Base-by-base conservation (phyloP, 2,888 invertebrate species). In the Micoletzkya japonica region DNA sequence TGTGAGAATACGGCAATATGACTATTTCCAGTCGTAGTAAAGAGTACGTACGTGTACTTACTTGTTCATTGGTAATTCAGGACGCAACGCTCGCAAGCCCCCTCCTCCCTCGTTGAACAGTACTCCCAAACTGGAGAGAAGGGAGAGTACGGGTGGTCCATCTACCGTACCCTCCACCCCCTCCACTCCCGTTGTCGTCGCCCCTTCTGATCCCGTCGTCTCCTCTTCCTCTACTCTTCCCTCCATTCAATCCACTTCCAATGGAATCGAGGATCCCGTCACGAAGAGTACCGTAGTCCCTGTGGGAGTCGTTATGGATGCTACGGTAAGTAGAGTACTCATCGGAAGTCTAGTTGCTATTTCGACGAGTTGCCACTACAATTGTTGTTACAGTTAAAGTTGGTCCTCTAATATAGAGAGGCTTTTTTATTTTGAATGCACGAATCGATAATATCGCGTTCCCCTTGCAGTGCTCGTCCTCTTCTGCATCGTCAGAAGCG, bases 281-380 rank as follows among this genome's bases (percentile, higher is more conserved):
- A 39, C 58, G 14, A 63, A 67, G 24, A 73, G 67, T 61, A 39
- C 69, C 1, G 44, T 70, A 0, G 67, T 67, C 14, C 61, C 69
- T 10, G 56, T 70, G 14, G 49, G 28, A 4, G 52, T n/a, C n/a
- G 24, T 61, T n/a, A 64, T 64, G 64, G 64, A 64, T 52, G 32
- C 10, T 4, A 64, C 64, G 50, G 64, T 64, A 24, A 36, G 7
- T 57, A 17, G 17, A 17, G 4, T 17, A 60, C 39, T n/a, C 28
- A 6, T 26, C 2, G 14, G 60, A 39, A 14, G 2, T 24, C 2
- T 2, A 32, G 14, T 24, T 52, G 14, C 7, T 6, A 17, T 39
- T 10, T 7, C 10, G 39, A 39, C 17, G 39, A 10, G 39, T 17
- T 10, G 39, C 39, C 17, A 39, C 39, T 10, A 7, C 17, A 39